Base-by-base conservation (phyloP, 2,888 invertebrate species). In the Endomychus coccineus region DNA sequence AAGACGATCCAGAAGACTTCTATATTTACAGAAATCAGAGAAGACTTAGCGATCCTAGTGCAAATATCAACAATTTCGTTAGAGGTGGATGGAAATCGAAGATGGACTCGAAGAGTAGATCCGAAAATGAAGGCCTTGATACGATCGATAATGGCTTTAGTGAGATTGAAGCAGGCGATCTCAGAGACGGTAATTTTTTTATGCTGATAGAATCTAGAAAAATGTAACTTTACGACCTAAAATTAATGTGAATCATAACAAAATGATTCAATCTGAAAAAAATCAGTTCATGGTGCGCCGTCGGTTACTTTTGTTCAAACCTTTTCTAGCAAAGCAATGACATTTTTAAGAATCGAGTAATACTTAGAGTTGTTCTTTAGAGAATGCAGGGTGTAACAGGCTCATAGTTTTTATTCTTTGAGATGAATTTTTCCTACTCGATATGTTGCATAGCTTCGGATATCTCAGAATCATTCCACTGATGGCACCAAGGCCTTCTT, bases 81-180 rank as follows among this genome's bases (percentile, higher is more conserved):
- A 77, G 88, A 46, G 81, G 88, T 54, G 82, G 85, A 16, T 84
- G 88, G 86, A 77, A 80, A 54, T 80, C 85, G 42, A 82, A 79
- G 44, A 64, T 73, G 17, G 73, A 74, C 38, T 67, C 71, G 1
- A 77, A 78, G 53, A 83, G 90, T 21, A 78, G 90, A 46, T 94
- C 92, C 16, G 94, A 94, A 69, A 86, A 88, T 62, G 92, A 90
- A 66, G 90, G 90, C 1, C 75, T 94, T 28, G 92, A 94, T 69
- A 79, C 78, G 16, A 77, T 89, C 61, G 83, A 80, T 43, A 80
- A 79, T 62, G 90, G 87, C 25, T 74, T 87, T 34, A 85, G 82
- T 23, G 94, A 94, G 70, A 91, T 95, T 46, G 91, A 94, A 70
- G 94, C 92, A 16, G 90, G 90, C 5, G 91, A 92, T 67, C 74